phyloP scores from a whole-genome alignment of 2,113 vertebrate genomes.

The Anoura caudifer region DNA sequence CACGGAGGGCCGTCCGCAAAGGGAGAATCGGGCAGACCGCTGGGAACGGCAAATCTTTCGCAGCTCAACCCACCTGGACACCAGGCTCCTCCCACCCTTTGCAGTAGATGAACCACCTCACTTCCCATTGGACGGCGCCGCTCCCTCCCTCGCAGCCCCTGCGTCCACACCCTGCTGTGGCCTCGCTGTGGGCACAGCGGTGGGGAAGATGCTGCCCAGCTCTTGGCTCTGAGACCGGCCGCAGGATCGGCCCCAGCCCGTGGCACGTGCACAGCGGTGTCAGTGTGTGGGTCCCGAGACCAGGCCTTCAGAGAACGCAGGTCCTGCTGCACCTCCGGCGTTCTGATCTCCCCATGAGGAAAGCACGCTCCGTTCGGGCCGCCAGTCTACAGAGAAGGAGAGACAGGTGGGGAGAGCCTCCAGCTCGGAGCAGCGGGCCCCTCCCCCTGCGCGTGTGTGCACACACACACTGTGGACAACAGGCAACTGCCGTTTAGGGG shows the following conservation, averaged over 20 bases:
- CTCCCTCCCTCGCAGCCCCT: background rate
- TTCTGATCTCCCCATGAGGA: background rate
- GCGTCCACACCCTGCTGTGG: background rate
- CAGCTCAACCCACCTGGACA: background rate
- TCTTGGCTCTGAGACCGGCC: background rate
- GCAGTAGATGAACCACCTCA: too few relatives aligned
- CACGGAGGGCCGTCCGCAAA: background rate
- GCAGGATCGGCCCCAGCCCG: background rate
- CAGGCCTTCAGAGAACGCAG: background rate
- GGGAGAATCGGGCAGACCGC: background rate
- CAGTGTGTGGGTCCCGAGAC: background rate
- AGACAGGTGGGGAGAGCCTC: background rate
- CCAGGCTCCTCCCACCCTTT: background rate
- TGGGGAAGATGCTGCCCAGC: rapidly evolving
- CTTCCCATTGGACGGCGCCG: background rate
- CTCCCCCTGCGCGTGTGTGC: rapidly evolving
- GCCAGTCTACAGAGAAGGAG: background rate
- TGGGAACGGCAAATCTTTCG: too few relatives aligned
- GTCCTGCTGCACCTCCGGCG: background rate
- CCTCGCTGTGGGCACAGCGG: rapidly evolving
- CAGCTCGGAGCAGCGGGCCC: background rate
- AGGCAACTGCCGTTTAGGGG: too few relatives aligned
- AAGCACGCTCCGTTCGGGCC: too few relatives aligned
- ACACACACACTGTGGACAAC: rapidly evolving
- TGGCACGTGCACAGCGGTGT: background rate